These are phyloP conservation scores for Amiota minor DNA, from an alignment of 2,888 invertebrate species.

Conservation along the genomic window DNA sequence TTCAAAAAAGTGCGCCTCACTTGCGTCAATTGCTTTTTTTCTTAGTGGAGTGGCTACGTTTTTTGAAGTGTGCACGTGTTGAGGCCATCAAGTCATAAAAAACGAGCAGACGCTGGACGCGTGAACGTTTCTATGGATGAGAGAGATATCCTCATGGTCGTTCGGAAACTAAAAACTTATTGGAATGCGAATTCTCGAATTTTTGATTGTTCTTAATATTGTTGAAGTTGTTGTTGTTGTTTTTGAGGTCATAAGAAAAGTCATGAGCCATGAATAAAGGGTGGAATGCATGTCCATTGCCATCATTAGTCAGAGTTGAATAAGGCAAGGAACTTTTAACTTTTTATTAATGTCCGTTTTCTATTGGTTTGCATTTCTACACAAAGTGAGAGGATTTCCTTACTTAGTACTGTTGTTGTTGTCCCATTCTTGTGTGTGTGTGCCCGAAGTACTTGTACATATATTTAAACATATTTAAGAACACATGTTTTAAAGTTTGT, in stretches of 20 bases:
- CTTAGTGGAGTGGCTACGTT: not conserved
- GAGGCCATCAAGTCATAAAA: conserved; percentile 11
- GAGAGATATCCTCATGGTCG: too few species aligned
- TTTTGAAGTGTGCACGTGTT: conserved; percentile 15
- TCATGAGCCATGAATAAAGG: too few species aligned
- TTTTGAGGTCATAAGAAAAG: too few species aligned
- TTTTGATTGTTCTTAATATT: not conserved
- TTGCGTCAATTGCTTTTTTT: too few species aligned
- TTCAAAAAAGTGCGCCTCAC: too few species aligned
- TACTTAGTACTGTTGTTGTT: not conserved
- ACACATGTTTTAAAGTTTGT: too few species aligned
- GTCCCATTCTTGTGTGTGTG: conserved; percentile 10
- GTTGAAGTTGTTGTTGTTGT: conserved; percentile 1
- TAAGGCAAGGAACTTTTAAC: not conserved
- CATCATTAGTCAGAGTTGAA: too few species aligned
- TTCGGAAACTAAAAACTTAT: too few species aligned
- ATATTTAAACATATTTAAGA: too few species aligned
- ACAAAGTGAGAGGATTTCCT: not conserved
- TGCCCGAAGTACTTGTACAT: not conserved
- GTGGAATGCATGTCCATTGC: too few species aligned
- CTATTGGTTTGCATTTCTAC: conserved; percentile 16
- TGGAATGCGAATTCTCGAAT: too few species aligned
- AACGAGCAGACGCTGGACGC: not conserved
- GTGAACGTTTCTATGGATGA: not conserved
- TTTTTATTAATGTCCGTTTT: conserved; percentile 4